Conservation (phyloP, 2,113 vertebrate species). For the Hymenochirus boettgeri region DNA sequence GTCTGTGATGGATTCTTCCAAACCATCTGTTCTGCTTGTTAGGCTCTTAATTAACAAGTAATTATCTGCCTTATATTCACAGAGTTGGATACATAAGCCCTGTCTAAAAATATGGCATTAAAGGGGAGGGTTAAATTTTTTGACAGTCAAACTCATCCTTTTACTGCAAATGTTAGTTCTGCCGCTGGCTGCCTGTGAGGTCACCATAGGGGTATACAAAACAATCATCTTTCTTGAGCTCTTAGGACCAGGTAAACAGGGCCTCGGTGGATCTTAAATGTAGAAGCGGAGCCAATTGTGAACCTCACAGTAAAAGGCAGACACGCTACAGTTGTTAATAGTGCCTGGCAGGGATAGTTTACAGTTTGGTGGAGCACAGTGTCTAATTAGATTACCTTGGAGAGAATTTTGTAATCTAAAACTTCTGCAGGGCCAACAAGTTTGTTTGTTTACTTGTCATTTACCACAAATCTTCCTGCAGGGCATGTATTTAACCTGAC, state of each 20-base stretch:
- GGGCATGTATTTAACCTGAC: conserved; percentile 10
- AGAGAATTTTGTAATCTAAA: conserved; percentile 24
- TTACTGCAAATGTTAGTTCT: not conserved
- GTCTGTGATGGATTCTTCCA: conserved; percentile 41
- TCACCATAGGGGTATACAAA: not conserved
- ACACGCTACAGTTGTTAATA: conserved; percentile 31
- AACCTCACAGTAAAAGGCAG: conserved; percentile 27
- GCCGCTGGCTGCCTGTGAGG: not conserved
- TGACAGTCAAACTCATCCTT: not conserved
- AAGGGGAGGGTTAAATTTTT: conserved; percentile 14
- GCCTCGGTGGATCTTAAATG: conserved; percentile 27
- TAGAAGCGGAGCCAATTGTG: conserved; percentile 34
- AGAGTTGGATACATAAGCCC: conserved; percentile 21
- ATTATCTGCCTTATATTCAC: conserved; percentile 39
- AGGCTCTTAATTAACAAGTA: conserved; percentile 47
- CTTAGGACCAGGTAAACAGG: conserved; percentile 13
- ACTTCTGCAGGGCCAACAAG: conserved; percentile 1
- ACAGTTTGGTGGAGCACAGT: conserved; percentile 28
- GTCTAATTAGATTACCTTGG: conserved; percentile 34
- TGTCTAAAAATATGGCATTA: not conserved
- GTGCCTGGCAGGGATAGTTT: conserved; percentile 30
- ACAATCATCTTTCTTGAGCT: not conserved
- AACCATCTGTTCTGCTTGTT: conserved; percentile 46
- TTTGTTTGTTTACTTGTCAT: conserved; percentile 18
- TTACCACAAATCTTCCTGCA: conserved; percentile 14